Conservation (phyloP, 1,140 invertebrate genomes). For the Drosophila pruinosa region DNA sequence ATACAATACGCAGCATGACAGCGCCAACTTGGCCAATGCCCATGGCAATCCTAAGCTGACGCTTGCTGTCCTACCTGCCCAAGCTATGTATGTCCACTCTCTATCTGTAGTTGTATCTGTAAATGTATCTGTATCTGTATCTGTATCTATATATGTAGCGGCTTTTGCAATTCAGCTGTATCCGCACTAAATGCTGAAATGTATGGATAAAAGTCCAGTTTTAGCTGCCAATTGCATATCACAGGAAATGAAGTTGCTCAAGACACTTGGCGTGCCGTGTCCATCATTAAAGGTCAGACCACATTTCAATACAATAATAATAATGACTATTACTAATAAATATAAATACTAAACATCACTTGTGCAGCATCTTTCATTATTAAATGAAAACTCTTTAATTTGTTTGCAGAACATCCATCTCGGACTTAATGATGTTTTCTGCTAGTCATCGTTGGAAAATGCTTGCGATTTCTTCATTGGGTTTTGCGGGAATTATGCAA, state of each 20-base stretch:
- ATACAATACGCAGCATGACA: conserved; percentile 55
- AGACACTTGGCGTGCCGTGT: neutral
- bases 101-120: neutral
- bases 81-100: conserved; percentile 2
- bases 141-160: conserved; percentile 2
- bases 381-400: no score
- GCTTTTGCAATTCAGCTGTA: conserved; percentile 1
- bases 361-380: no score
- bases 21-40: conserved; percentile 37
- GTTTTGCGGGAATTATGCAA: conserved; percentile 48
- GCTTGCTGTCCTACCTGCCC: neutral
- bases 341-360: neutral
- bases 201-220: conserved; percentile 42
- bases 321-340: no score
- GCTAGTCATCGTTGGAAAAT: neutral
- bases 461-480: neutral
- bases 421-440: neutral
- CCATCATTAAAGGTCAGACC: neutral
- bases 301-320: neutral
- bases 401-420: neutral
- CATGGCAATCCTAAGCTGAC: conserved; percentile 13
- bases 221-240: conserved; percentile 25
- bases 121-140: neutral
- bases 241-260: neutral
- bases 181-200: no score